Conservation (phyloP, 2,888 invertebrate species). For the Pollenia labialis region DNA sequence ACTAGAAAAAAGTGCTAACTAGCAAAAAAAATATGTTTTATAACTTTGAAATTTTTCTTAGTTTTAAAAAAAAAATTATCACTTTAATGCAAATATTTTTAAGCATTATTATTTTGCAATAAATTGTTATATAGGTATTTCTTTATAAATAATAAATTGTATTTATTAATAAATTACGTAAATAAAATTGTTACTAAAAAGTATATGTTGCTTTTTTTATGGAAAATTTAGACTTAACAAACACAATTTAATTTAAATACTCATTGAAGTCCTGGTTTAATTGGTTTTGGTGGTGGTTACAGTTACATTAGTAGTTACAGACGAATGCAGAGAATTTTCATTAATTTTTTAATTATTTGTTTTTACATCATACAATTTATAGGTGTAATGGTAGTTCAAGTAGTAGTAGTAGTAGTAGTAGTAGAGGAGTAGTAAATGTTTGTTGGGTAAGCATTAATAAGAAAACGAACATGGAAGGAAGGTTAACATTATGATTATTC, state of each 20-base stretch:
- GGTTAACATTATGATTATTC: conserved; percentile 79
- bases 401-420: conserved; percentile 57
- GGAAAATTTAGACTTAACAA: conserved; percentile 55
- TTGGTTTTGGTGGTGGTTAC: conserved; percentile 76
- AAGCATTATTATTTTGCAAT: conserved; percentile 47
- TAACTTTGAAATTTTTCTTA: too few species aligned
- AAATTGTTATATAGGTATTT: conserved; percentile 36
- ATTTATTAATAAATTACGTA: conserved; percentile 55
- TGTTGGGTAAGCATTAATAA: conserved; percentile 81
- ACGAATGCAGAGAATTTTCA: conserved; percentile 51
- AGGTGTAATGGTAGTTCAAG: conserved; percentile 54
- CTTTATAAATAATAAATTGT: conserved; percentile 34
- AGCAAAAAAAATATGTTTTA: neutral
- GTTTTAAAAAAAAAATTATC: neutral
- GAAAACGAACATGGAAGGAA: conserved; percentile 80
- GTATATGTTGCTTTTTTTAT: conserved; percentile 61
- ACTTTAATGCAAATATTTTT: neutral
- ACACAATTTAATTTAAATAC: conserved; percentile 82
- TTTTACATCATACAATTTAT: conserved; percentile 61
- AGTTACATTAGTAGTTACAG: conserved; percentile 64
- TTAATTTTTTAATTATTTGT: conserved; percentile 6
- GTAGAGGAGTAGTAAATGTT: conserved; percentile 72
- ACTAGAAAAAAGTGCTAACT: neutral
- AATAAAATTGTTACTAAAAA: conserved; percentile 73
- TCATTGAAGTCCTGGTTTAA: conserved; percentile 84